phyloP scores from a whole-genome alignment of 35 echinoderm and acorn worm species.

The Heliocidaris tuberculata region DNA sequence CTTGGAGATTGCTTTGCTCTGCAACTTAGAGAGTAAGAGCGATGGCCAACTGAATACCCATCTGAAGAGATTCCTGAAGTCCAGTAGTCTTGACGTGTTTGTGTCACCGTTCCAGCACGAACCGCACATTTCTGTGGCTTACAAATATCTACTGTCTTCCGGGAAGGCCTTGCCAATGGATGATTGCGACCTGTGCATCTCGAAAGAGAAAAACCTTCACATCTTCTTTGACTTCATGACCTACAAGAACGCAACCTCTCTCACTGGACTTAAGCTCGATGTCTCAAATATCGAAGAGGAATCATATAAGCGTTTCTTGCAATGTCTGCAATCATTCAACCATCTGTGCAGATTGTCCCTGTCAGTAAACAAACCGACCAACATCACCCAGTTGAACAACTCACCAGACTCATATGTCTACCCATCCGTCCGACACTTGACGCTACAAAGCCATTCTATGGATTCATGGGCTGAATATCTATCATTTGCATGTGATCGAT shows the following conservation, averaged over 20 bases:
- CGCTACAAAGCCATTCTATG: background rate
- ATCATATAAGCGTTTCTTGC: background rate
- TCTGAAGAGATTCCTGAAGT: background rate
- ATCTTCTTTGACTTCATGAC: slow-evolving; percentile 8
- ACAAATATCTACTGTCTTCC: background rate
- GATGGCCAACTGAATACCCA: slow-evolving; percentile 29
- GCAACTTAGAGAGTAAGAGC: slow-evolving; percentile 42
- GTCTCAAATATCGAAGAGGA: background rate
- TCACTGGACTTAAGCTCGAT: background rate
- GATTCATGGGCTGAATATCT: background rate
- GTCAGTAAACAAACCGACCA: background rate
- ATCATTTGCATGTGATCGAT: background rate
- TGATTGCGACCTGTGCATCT: background rate
- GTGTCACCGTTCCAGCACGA: slow-evolving; percentile 13
- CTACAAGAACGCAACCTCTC: background rate
- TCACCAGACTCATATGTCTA: background rate
- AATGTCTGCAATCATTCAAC: background rate
- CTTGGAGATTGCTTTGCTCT: slow-evolving; percentile 20
- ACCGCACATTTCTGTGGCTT: background rate
- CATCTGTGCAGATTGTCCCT: background rate
- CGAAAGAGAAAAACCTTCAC: background rate
- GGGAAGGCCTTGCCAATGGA: background rate
- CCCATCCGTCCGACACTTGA: background rate
- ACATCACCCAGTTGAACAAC: background rate
- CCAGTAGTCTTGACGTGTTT: background rate